Base-by-base conservation (phyloP, 2,113 vertebrate species). In the Diphyllodes magnificus region DNA sequence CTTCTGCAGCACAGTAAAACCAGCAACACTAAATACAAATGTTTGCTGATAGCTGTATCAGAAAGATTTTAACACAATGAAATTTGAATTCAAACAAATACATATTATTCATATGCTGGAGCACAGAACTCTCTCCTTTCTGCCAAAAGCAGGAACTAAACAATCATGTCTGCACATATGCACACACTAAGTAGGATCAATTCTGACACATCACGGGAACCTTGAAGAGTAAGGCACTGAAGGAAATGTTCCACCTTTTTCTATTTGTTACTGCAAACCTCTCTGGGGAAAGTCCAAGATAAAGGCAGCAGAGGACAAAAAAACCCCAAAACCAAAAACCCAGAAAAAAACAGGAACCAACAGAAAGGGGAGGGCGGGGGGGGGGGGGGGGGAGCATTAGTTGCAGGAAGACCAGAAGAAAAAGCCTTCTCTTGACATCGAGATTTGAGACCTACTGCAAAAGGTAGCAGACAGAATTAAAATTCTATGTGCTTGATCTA, bases 41-140 rank as follows among this genome's bases (percentile, higher is more conserved):
- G 9, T 69, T 86, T 70, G 21, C 40, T 28, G 6, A 79, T 15
- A 76, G 10, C 11, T 80, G 0, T 14, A 51, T 57, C 21, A 30
- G 51, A 60, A 89, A 72, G 13, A 75, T 47, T 77, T 85, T 40
- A 59, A 69, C 15, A 61, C 25, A 84, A 44, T 19, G 14, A 81
- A 63, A 83, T 61, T 11, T 45, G 11, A 92, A 78, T 88, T 88
- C 31, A 80, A 80, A 84, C n/a, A 95, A 72, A 73, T 19, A 23
- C 21, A 42, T 23, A 18, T 42, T 71, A 80, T 84, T 89, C 79
- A 64, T 53, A 59, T 21, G 13, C 42, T 45, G 10, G 8, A 86
- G 14, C 14, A 64, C 5, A 70, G 28, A 66, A 40, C 44, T 42
- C 39, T 28, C 64, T 53, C 50, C 47, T 44, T 68, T 60, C 44